Evolutionary conservation across 2,797 vertebrate species (phyloP), one percentile per base, ranked within the genome.

Genomic region (Phoeniculus purpureus): DNA sequence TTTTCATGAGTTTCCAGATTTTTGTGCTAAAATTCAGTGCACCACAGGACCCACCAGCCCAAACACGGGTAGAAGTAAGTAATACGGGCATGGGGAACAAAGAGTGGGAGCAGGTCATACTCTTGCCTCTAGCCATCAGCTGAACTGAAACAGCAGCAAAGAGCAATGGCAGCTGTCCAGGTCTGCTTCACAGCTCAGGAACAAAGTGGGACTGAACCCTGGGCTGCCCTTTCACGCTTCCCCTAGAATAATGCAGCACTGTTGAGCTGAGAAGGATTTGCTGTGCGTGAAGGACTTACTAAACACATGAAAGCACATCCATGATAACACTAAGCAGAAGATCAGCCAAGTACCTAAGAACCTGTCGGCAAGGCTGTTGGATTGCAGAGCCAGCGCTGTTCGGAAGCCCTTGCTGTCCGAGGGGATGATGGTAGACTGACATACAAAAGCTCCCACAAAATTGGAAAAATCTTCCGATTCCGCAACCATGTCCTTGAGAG

Each of bases 391-490:
- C 51, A 99, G 96, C 3, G 98, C 98, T 15, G 98, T 98, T 88
- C 98, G 97, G 97, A 99, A 99, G 77, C 99, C 98, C 93, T 98
- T 98, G 92, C 99, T 99, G 84, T 98, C 98, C 2, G 99, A 99
- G 0, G 99, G 99, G 95, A 99, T 99, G 93, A 99, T 98, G 8
- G 99, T 99, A 60, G 99, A 99, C 86, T 99, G 99, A 94, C 99
- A 99, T 81, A 99, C 98, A 96, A 99, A 99, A 68, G 98, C 97
- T 94, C 98, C 98, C 71, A 99, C 97, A 34, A 98, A 92, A 61
- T 96, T 98, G 40, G 97, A 96, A n/a, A 98, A 97, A 87, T 99
- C 99, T 26, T 98, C 98, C 47, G 98, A 98, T 83, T 99, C 98
- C 73, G 96, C 96, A 85, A 98, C 98, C 88, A 98, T 95, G 79